These are phyloP conservation scores for Tetragonula clypearis DNA, from an alignment of 1,140 invertebrate genomes.

Conservation along the genomic window DNA sequence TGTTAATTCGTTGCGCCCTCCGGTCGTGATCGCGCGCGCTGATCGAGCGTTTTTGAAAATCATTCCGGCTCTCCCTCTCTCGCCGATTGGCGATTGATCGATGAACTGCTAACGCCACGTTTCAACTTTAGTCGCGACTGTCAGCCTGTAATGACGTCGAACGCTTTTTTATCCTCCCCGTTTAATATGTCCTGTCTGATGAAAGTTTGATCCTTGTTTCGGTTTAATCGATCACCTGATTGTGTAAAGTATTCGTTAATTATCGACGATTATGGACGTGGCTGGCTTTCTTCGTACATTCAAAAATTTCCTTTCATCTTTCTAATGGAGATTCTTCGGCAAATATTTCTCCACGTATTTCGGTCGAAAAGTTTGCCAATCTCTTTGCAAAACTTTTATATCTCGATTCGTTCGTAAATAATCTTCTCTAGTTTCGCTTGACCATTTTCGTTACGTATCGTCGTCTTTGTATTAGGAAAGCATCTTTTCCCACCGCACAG, in stretches of 20 bases:
- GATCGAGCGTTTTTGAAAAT: slow-evolving; percentile 29
- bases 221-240: background rate
- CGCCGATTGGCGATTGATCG: background rate
- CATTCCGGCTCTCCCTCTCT: background rate
- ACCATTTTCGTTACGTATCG: background rate
- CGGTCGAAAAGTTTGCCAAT: background rate
- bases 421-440: background rate
- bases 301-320: background rate
- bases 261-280: background rate
- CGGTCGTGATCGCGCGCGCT: background rate
- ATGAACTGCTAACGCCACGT: slow-evolving; percentile 12
- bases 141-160: slow-evolving; percentile 26
- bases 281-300: background rate
- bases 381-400: background rate
- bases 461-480: no score
- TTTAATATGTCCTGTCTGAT: background rate
- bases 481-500: background rate
- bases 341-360: no score
- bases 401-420: background rate
- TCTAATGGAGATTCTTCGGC: no score
- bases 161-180: background rate
- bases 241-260: background rate
- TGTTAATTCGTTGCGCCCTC: slow-evolving; percentile 19
- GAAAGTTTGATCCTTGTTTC: background rate
- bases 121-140: slow-evolving; percentile 18